phyloP scores from a whole-genome alignment of 2,888 invertebrate genomes.

The Campoplex nolae region DNA sequence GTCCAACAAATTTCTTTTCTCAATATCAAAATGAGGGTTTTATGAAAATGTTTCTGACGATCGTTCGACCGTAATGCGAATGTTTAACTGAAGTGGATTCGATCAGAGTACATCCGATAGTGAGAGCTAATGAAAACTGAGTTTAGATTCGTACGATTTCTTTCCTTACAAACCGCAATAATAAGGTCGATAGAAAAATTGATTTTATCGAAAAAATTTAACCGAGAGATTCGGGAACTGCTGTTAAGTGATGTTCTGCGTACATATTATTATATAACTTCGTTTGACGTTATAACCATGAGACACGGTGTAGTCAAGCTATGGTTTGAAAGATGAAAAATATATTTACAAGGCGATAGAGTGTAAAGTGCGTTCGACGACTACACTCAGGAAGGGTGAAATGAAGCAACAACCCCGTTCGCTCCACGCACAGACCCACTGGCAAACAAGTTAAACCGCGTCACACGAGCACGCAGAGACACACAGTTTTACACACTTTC shows the following conservation, averaged over 20 bases:
- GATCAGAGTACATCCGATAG: not conserved
- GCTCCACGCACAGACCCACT: slow-evolving; percentile 37
- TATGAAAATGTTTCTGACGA: too few species aligned
- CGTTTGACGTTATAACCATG: not conserved
- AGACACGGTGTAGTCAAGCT: not conserved
- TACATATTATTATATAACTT: not conserved
- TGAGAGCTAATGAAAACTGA: not conserved
- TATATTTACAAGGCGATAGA: slow-evolving; percentile 20
- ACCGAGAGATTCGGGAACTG: not conserved
- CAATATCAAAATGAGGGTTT: too few species aligned
- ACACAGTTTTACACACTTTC: not conserved
- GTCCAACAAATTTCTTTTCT: too few species aligned
- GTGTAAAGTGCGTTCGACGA: slow-evolving; percentile 15
- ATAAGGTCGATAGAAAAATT: not conserved
- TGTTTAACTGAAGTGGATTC: not conserved
- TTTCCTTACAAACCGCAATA: not conserved
- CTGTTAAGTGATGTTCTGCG: not conserved
- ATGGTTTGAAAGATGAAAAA: not conserved
- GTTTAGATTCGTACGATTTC: not conserved
- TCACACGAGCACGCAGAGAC: not conserved
- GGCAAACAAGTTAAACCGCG: slow-evolving; percentile 45
- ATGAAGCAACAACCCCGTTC: slow-evolving; percentile 40
- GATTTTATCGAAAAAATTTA: not conserved
- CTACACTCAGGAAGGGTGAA: slow-evolving; percentile 44
- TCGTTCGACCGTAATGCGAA: too few species aligned